Base-by-base conservation (phyloP, 2,888 invertebrate genomes). In the Epistrophella euchroma region DNA sequence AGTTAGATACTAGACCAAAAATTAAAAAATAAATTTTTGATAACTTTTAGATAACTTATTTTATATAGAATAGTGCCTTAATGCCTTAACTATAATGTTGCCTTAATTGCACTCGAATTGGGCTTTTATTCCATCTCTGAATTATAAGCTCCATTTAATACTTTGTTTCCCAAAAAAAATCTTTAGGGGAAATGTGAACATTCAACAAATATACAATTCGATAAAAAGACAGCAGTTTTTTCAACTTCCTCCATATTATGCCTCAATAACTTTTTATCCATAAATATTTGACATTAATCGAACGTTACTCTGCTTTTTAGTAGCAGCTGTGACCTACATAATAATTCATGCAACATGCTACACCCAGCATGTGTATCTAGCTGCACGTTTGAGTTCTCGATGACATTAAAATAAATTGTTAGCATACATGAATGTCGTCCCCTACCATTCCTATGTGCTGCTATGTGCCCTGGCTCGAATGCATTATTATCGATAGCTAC, bases 401-500 rank as follows among this genome's bases (percentile, higher is more conserved):
- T 81, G 81, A 77, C 85, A 73, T 77, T 74, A 76, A 75, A 87
- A 78, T 82, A 82, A 72, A 87, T 83, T 83, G 82, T 78, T n/a
- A 35, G 71, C 71, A 86, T 82, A 64, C 68, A 73, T 43, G 70
- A 71, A 66, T 68, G 35, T 60, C 62, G 4, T 71, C 58, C 25
- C 58, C n/a, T 19, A 17, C 6, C 40, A 25, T 60, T 70, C 71
- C 77, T 43, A 52, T 79, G 75, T 74, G 66, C 60, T 28, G 2
- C 2, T 25, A 28, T 55, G 25, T 22, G 56, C 58, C n/a, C 32
- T 56, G 47, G 52, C 28, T 74, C 17, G 50, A 40, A 60, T 85
- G 86, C 85, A 77, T 81, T 81, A 72, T 47, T 81, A 72, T 47
- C 32, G 32, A 32, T 32, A 32, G 32, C 32, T 32, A 32, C 15